Conservation (phyloP, 1,140 invertebrate genomes). For the Ips nitidus region DNA sequence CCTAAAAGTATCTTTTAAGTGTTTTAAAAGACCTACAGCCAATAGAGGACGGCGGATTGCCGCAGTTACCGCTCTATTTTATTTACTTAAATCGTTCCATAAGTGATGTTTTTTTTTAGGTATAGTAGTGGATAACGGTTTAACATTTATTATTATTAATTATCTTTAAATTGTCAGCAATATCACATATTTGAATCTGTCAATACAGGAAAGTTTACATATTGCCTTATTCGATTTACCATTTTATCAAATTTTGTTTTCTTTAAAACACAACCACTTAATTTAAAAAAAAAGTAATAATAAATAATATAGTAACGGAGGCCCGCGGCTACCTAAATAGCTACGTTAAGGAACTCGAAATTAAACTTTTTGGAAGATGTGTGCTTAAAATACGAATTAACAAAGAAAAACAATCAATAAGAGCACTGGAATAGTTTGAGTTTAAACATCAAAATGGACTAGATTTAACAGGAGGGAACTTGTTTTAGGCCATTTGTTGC, state of each 20-base stretch:
- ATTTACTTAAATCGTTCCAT: conserved; percentile 1
- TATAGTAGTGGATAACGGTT: conserved; percentile 40
- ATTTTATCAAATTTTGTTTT: conserved; percentile 29
- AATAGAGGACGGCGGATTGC: background rate
- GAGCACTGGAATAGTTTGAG: conserved; percentile 30
- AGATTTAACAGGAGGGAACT: conserved; percentile 49
- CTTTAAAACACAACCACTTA: conserved; percentile 23
- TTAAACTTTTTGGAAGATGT: conserved; percentile 26
- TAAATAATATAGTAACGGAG: conserved; percentile 18
- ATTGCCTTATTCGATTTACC: conserved; percentile 44
- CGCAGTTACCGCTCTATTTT: conserved; percentile 2
- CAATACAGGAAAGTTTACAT: conserved; percentile 38
- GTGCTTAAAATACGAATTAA: conserved; percentile 11
- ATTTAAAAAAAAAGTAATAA: conserved; percentile 7
- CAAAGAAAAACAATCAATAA: conserved; percentile 24
- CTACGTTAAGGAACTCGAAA: conserved; percentile 28
- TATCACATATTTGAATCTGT: conserved; percentile 46
- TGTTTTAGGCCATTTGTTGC: conserved; percentile 49
- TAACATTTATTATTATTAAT: conserved; percentile 36
- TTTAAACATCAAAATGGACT: conserved; percentile 44
- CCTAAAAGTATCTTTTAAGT: conserved; percentile 25
- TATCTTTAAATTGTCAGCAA: conserved; percentile 46
- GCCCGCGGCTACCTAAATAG: conserved; percentile 8
- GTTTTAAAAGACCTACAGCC: conserved; percentile 21
- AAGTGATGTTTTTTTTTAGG: conserved; percentile 40